Evolutionary conservation across 23 tunicate genomes (phyloP).

Genomic region (Diplosoma virens): DNA sequence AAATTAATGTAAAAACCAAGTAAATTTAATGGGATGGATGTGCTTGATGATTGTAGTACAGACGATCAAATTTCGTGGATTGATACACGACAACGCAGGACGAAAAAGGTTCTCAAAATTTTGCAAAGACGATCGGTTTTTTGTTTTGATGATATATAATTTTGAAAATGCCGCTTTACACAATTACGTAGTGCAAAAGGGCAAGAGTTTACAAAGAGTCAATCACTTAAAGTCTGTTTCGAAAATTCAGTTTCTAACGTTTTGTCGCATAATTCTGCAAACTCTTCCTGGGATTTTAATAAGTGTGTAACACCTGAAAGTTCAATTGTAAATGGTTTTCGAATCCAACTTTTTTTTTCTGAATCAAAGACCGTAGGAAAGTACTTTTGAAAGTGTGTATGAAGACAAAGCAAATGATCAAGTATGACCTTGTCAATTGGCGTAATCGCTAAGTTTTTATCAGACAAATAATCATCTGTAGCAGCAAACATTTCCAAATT

Average conservation of each 20-base stretch:
- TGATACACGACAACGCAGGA: neutral
- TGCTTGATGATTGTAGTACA: neutral
- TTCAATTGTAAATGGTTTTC: conserved; percentile 14
- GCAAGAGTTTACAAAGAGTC: too few species aligned
- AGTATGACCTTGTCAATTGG: too few species aligned
- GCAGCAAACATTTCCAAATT: too few species aligned
- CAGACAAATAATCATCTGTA: too few species aligned
- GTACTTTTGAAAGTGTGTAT: neutral
- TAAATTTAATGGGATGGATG: neutral
- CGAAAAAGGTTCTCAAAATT: neutral
- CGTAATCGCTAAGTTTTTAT: too few species aligned
- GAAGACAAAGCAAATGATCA: neutral
- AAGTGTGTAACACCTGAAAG: conserved; percentile 1
- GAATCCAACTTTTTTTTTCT: neutral
- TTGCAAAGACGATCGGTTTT: neutral
- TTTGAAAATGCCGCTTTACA: too few species aligned
- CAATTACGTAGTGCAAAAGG: too few species aligned
- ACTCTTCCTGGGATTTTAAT: conserved; percentile 5
- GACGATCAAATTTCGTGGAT: neutral
- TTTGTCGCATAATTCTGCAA: conserved; percentile 15
- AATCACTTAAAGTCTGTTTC: too few species aligned
- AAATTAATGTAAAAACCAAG: too few species aligned
- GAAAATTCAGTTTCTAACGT: conserved; percentile 4
- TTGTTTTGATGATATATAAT: too few species aligned
- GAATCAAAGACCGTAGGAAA: conserved; percentile 6